Conservation (phyloP, 2,888 invertebrate genomes). For the Rhaphigaster nebulosa region DNA sequence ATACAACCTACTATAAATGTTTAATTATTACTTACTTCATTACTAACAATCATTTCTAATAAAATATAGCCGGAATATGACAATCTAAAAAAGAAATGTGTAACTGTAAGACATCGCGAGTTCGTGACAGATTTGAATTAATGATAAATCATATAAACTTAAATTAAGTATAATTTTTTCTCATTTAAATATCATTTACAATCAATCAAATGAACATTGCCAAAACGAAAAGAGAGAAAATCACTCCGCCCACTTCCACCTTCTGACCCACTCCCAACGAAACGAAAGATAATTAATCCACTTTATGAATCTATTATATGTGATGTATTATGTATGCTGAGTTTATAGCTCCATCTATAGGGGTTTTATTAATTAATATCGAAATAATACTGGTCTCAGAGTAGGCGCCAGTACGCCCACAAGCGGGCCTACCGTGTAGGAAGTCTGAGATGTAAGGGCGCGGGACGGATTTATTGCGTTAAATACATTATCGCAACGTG, state of each 20-base stretch:
- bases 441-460: not conserved
- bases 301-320: not conserved
- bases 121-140: not conserved
- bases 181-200: not conserved
- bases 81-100: too few relatives aligned
- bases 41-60: too few relatives aligned
- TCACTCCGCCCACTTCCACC: not conserved
- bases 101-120: not conserved
- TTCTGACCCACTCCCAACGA: not conserved
- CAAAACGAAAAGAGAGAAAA: not conserved
- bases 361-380: constrained; percentile 13
- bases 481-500: constrained; percentile 8
- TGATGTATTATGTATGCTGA: not conserved
- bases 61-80: too few relatives aligned
- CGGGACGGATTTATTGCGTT: not conserved
- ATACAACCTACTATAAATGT: too few relatives aligned
- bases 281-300: not conserved
- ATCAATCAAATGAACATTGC: not conserved
- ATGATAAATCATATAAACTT: not conserved
- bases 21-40: too few relatives aligned
- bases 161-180: not conserved
- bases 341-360: not conserved
- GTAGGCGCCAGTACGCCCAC: constrained; percentile 14
- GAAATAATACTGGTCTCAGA: not conserved
- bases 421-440: not conserved